phyloP scores from a whole-genome alignment of 2,113 vertebrate species.

The Glaucomys volans region DNA sequence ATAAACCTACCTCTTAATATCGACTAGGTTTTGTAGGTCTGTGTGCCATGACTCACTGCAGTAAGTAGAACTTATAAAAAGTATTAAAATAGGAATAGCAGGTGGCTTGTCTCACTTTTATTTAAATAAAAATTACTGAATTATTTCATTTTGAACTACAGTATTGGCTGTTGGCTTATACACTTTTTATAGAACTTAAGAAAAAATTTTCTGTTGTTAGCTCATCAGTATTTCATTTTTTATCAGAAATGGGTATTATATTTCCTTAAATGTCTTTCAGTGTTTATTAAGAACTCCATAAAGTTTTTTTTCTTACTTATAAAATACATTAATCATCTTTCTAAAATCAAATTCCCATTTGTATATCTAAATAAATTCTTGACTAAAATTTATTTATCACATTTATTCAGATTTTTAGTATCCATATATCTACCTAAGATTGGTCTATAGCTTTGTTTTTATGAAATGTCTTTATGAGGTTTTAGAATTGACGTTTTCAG shows the following conservation, averaged over 20 bases:
- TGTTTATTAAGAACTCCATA: background rate
- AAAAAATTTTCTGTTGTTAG: background rate
- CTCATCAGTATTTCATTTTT: conserved; percentile 22
- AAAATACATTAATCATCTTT: background rate
- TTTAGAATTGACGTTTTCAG: background rate
- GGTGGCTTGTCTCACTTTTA: background rate
- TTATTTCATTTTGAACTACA: background rate
- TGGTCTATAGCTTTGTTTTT: background rate
- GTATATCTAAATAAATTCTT: background rate
- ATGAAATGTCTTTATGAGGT: background rate
- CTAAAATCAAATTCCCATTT: background rate
- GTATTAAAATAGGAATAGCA: background rate
- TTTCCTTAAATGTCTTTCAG: background rate
- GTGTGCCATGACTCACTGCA: background rate
- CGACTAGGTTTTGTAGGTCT: background rate
- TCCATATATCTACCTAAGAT: background rate
- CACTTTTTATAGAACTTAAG: background rate
- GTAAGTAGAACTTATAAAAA: background rate
- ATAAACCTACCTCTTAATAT: background rate
- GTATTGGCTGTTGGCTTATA: background rate
- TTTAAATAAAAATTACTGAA: conserved; percentile 35
- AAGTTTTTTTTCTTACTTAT: background rate
- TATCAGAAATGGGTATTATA: background rate
- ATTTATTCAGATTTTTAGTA: conserved; percentile 1
- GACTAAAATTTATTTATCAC: background rate